These are phyloP conservation scores for Anomalospiza imberbis DNA, from an alignment of 2,797 vertebrate species.

Conservation along the genomic window DNA sequence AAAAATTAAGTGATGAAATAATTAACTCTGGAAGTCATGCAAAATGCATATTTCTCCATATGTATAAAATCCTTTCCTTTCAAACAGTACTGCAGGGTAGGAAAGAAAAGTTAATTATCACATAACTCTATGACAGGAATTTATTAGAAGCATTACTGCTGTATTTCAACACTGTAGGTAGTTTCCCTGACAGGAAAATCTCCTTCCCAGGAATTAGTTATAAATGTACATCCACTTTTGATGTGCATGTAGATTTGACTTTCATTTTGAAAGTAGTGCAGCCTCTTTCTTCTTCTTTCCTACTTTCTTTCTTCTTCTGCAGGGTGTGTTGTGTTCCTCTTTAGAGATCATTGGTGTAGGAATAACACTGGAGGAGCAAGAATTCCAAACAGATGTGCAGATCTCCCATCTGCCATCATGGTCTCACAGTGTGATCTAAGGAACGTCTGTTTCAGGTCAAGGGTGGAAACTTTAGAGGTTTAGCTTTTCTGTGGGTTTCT, in stretches of 20 bases:
- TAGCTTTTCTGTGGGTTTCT: background rate
- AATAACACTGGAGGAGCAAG: background rate
- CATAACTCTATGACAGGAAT: background rate
- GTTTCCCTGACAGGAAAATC: background rate
- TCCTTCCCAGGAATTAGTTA: background rate
- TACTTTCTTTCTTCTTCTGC: background rate
- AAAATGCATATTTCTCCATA: background rate
- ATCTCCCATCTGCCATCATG: background rate
- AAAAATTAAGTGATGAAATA: background rate
- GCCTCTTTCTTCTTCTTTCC: no score
- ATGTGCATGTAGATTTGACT: background rate
- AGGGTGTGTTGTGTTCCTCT: background rate
- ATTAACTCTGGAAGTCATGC: background rate
- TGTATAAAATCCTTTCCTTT: background rate
- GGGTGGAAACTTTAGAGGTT: background rate
- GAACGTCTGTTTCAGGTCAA: background rate
- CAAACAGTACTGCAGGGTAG: background rate
- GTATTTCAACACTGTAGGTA: background rate
- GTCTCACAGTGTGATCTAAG: background rate
- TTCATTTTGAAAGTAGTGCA: background rate
- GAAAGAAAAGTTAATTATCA: constrained; percentile 18
- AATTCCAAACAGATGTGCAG: background rate
- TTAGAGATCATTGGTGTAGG: background rate
- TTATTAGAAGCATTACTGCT: constrained; percentile 1
- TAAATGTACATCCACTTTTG: background rate